phyloP scores from a whole-genome alignment of 2,888 invertebrate genomes.

The Epsilonema sp. region DNA sequence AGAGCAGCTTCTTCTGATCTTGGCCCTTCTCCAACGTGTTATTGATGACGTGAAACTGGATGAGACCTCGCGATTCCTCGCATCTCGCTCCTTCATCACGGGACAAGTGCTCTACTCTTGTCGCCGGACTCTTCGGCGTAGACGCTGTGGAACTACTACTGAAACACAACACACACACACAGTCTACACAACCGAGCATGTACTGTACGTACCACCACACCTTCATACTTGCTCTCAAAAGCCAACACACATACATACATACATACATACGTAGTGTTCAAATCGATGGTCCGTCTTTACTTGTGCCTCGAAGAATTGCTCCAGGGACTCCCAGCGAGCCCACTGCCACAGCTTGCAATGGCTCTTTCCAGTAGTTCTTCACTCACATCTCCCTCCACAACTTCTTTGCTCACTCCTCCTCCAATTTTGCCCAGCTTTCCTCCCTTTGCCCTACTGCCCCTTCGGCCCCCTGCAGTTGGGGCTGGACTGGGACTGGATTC shows the following conservation, averaged over 20 bases:
- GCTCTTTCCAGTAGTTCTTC: neutral
- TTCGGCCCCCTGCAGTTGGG: too few species aligned
- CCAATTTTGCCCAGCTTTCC: too few species aligned
- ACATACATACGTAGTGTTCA: neutral
- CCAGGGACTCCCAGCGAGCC: too few species aligned
- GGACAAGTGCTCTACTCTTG: slow-evolving; percentile 7
- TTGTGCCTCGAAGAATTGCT: too few species aligned
- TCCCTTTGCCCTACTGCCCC: too few species aligned
- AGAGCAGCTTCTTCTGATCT: slow-evolving; percentile 14
- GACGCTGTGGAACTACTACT: neutral
- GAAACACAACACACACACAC: too few species aligned
- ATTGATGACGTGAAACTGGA: slow-evolving; percentile 78
- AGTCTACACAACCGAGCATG: too few species aligned
- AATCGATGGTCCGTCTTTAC: too few species aligned
- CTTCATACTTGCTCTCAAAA: neutral
- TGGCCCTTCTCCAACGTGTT: slow-evolving; percentile 61
- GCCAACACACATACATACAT: neutral
- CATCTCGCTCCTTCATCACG: slow-evolving; percentile 7
- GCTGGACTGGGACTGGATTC: too few species aligned
- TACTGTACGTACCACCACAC: too few species aligned
- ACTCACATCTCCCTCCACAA: neutral
- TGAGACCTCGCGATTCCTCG: slow-evolving; percentile 46
- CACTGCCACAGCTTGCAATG: too few species aligned
- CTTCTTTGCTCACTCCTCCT: too few species aligned
- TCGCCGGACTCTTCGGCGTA: neutral